These are phyloP conservation scores for Ammodytes dubius DNA, from an alignment of 2,113 vertebrate species.

Conservation along the genomic window DNA sequence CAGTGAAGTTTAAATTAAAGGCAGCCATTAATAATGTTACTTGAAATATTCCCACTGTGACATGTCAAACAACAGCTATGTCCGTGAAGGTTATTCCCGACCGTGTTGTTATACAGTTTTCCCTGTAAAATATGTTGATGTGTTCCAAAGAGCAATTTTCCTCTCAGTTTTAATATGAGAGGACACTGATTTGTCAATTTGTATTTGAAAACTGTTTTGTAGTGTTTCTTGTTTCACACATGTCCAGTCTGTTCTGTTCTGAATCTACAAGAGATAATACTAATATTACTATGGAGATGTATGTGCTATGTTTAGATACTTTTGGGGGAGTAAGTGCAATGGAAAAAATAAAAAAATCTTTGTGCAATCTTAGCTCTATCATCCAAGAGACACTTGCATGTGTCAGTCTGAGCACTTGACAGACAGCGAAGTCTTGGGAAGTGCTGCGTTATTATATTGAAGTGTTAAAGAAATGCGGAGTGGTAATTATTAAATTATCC, in stretches of 20 bases:
- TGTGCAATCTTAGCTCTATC: conserved; percentile 50
- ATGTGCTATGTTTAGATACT: conserved; percentile 22
- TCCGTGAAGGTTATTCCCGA: not conserved
- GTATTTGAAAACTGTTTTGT: not conserved
- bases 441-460: conserved; percentile 19
- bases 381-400: conserved; percentile 17
- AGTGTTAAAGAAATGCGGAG: conserved; percentile 13
- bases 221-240: conserved; percentile 24
- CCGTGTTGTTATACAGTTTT: not conserved
- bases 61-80: not conserved
- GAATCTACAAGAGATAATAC: conserved; percentile 2
- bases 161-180: not conserved
- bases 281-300: not conserved
- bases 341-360: conserved; percentile 38
- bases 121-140: not conserved
- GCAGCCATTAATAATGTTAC: not conserved
- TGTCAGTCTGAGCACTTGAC: conserved; percentile 5
- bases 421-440: not conserved
- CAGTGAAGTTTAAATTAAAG: not conserved
- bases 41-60: not conserved
- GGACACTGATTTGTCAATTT: not conserved
- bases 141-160: conserved; percentile 26
- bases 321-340: conserved; percentile 62
- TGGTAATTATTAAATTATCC: conserved; percentile 26
- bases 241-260: conserved; percentile 6